Conservation (phyloP, 2,113 vertebrate species). For the Rallus limicola region DNA sequence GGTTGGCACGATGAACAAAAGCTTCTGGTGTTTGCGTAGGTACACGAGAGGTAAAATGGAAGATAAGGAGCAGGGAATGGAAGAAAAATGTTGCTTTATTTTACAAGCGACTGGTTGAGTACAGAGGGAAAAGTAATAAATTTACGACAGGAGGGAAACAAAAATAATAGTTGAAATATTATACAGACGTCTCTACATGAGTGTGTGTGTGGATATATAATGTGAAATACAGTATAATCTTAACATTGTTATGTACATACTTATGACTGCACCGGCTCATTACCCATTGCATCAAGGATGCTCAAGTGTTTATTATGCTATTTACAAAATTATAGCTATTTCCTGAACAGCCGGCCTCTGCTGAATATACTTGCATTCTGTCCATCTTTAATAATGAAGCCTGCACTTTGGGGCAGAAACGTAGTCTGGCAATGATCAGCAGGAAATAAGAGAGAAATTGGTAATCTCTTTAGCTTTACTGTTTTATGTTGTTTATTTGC, state of each 20-base stretch:
- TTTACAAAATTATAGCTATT: constrained; percentile 81
- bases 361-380: constrained; percentile 53
- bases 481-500: constrained; percentile 42
- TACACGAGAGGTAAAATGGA: constrained; percentile 26
- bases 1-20: constrained; percentile 43
- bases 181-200: not conserved
- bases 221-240: constrained; percentile 64
- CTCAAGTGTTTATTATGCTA: constrained; percentile 76
- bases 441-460: constrained; percentile 71
- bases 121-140: constrained; percentile 10
- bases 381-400: constrained; percentile 71
- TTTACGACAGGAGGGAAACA: constrained; percentile 1
- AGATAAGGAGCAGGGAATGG: not conserved
- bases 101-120: constrained; percentile 1
- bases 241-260: constrained; percentile 62
- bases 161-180: constrained; percentile 45
- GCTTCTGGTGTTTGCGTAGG: constrained; percentile 12
- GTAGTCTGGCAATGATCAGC: constrained; percentile 65
- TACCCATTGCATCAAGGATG: constrained; percentile 75
- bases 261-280: constrained; percentile 69
- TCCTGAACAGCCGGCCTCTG: constrained; percentile 71
- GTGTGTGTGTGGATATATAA: not conserved
- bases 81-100: constrained; percentile 10
- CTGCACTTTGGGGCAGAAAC: constrained; percentile 67
- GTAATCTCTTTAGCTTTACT: constrained; percentile 67